Evolutionary conservation across 1,140 invertebrate species (phyloP).

Genomic region (Cherax quadricarinatus): DNA sequence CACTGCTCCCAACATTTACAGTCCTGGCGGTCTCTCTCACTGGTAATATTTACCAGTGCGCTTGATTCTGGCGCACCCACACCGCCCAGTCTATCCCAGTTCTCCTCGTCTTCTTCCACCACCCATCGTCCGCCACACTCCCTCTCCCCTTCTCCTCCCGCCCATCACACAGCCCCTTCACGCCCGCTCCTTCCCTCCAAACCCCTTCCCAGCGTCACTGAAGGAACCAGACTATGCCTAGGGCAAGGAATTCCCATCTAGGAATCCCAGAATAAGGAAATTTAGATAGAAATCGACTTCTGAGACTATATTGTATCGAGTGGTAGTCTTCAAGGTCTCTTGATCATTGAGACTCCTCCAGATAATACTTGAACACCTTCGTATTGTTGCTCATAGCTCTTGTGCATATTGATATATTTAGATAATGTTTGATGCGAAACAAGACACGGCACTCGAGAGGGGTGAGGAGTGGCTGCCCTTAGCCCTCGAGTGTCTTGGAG

Average conservation of each 20-base stretch:
- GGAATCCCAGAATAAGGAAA: background rate
- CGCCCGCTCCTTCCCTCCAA: background rate
- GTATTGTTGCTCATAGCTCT: constrained; percentile 23
- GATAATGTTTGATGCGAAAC: constrained; percentile 59
- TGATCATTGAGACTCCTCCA: constrained; percentile 15
- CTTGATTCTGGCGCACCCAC: constrained; percentile 30
- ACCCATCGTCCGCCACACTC: constrained; percentile 1
- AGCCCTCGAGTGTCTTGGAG: constrained; percentile 10
- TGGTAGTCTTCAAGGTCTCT: constrained; percentile 32
- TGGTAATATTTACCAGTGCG: constrained; percentile 50
- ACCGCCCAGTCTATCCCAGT: background rate
- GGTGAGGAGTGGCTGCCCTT: constrained; percentile 10
- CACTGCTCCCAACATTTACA: constrained; percentile 24
- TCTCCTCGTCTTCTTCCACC: background rate
- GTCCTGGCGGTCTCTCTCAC: constrained; percentile 32
- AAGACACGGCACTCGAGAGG: constrained; percentile 48
- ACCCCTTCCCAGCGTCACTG: too few species aligned
- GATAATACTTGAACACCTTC: constrained; percentile 49
- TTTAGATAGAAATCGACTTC: background rate
- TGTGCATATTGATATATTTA: constrained; percentile 66
- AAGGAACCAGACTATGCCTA: background rate
- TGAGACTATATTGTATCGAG: background rate
- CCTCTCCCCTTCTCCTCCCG: background rate
- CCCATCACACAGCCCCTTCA: background rate
- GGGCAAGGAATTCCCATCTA: background rate